Percentiles rank a stretch among this genome's conserved stretches.
phyloP scores from a whole-genome alignment of 2,113 vertebrate genomes.

The Elanus axillaris region DNA sequence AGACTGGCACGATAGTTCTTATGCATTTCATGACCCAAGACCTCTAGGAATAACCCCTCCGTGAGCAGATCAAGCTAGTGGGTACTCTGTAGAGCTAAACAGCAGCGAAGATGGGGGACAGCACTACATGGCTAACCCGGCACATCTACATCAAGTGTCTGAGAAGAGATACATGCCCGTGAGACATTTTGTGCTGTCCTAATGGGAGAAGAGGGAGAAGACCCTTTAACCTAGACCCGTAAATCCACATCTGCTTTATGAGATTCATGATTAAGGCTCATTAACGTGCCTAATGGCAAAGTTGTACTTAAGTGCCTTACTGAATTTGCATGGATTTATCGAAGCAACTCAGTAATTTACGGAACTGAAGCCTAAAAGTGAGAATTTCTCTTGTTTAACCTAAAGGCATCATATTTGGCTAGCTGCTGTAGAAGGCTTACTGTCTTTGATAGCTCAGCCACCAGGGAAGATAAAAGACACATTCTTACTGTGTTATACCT shows the following conservation, averaged over 20 bases:
- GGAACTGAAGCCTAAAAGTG: background rate
- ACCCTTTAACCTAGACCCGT: background rate
- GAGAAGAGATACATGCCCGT: background rate
- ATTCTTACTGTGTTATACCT: background rate
- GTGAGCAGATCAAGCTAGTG: background rate
- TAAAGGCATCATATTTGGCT: background rate
- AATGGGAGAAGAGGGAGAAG: background rate
- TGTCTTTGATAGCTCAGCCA: background rate
- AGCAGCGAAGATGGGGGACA: background rate
- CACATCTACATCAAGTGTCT: background rate
- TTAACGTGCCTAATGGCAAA: background rate
- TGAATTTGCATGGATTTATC: background rate
- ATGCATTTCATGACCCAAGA: background rate
- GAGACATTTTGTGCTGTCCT: background rate
- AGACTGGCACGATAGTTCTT: background rate
- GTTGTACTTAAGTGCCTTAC: background rate
- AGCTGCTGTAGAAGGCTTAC: background rate
- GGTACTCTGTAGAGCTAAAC: background rate
- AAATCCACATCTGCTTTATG: background rate
- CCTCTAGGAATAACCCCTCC: background rate
- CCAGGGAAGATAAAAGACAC: background rate
- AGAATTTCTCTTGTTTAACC: background rate
- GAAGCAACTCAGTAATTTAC: background rate
- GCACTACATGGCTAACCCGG: accelerated
- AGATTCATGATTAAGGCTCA: background rate